Base-by-base conservation (phyloP, 2,797 vertebrate genomes). In the Sebastolobus alascanus region DNA sequence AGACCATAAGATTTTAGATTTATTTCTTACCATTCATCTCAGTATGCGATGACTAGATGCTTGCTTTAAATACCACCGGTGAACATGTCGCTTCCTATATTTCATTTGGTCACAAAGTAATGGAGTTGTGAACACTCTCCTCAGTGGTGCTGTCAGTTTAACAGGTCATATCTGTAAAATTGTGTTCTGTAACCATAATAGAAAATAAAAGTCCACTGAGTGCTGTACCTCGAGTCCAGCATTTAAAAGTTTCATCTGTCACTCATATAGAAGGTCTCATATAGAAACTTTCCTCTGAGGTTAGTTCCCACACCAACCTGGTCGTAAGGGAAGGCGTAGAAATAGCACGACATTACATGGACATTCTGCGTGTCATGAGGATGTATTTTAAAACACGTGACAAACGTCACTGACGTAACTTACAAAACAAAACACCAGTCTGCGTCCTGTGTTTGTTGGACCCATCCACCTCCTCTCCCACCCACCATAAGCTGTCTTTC, bases 201-300 rank as follows among this genome's bases (percentile, higher is more conserved):
- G 35, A 69, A 83, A 79, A 67, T 69, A 66, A 63, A 75, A 27
- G 13, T 76, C 64, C 35, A 70, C 35, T 31, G 54, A n/a, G 58
- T 10, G 38, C 63, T 61, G 40, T 33, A 61, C 33, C 29, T 7
- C 1, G n/a, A 27, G 46, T 31, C 6, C 59, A 71, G 60, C 22
- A 63, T 64, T 73, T 76, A n/a, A 54, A 20, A 50, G 38, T 25
- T 27, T 72, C 54, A 67, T 71, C 71, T 16, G 8, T 46, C 25
- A 35, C 11, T 55, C 27, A 31, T 50, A 0, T 25, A 25, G 25
- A 25, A 7, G 43, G 33, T 11, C 38, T 54, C 33, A 16, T 27
- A 27, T 13, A 14, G 20, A 75, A 73, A 0, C 10, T 40, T 7
- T 68, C 13, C 29, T 56, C 31, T 22, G 13, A 20, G 8, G 58